A percentile compares a stretch with the other conserved stretches of the same genome.
Evolutionary conservation across 2,888 invertebrate genomes (phyloP).

Genomic region (Eupithecia insigniata): DNA sequence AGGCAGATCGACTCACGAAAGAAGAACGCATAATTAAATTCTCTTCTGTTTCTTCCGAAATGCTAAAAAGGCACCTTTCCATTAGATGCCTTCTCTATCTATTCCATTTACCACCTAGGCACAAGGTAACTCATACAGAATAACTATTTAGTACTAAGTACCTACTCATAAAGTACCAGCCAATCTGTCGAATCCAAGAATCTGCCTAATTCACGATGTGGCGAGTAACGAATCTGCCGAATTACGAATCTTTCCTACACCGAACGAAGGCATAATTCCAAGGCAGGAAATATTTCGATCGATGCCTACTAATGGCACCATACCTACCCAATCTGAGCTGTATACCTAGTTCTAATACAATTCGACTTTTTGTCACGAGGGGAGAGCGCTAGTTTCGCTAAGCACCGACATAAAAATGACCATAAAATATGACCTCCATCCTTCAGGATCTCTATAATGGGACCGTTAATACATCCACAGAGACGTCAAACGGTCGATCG

Average conservation of each 20-base stretch:
- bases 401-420: slow-evolving; percentile 13
- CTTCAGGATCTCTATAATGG: slow-evolving; percentile 27
- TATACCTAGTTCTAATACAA: neutral
- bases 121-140: neutral
- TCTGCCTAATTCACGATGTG: too few species aligned
- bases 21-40: neutral
- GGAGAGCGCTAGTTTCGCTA: slow-evolving; percentile 1
- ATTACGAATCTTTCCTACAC: too few species aligned
- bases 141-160: too few species aligned
- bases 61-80: neutral
- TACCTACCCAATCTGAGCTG: neutral
- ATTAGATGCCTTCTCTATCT: neutral
- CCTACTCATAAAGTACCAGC: too few species aligned
- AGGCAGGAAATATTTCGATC: neutral
- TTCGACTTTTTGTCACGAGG: slow-evolving; percentile 1
- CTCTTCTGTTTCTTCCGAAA: neutral
- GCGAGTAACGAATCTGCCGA: too few species aligned
- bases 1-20: neutral
- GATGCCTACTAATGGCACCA: neutral
- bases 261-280: too few species aligned
- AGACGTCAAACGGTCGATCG: slow-evolving; percentile 32
- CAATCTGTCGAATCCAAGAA: too few species aligned
- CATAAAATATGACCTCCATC: slow-evolving; percentile 18
- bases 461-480: slow-evolving; percentile 26
- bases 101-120: neutral